Base-by-base conservation (phyloP, 1,140 invertebrate species). In the Venturia canescens region DNA sequence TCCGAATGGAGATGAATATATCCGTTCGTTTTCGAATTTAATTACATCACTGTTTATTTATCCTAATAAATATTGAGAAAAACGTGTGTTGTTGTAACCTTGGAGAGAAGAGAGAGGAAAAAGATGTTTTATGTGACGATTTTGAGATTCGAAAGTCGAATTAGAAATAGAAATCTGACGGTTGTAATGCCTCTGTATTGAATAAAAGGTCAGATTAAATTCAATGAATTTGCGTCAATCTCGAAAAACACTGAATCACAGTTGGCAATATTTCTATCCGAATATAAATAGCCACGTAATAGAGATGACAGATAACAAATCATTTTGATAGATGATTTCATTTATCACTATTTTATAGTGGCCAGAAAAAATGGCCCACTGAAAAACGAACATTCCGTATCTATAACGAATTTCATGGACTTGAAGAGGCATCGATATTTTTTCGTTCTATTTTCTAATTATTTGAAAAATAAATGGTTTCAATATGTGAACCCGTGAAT, bases 181-280 rank as follows among this genome's bases (percentile, higher is more conserved):
- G 29, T 21, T 3, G 18, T 34, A 29, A 16, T 29, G 29, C 3
- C 29, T 31, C 2, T 29, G 15, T 1, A 69, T 31, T 69, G 67
- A 15, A 15, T 4, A 15, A 69, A 69, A 69, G 67, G 67, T 69
- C 67, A 34, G 18, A 69, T 69, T 34, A 38, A 69, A 69, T 3
- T 16, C n/a, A 53, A 53, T 53, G 67, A 34, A 18, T n/a, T 38
- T 13, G n/a, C 27, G 4, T 29, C 16, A 18, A 29, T 69, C 29
- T 16, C 9, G n/a, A 69, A 5, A 18, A 15, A 27, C 29, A n/a
- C 26, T 11, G 29, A 34, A 69, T 16, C 31, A 26, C n/a, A 69
- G 67, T 53, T 53, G 50, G 11, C 50, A 18, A 53, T 53, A 53
- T 53, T n/a, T 53, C 11, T 53, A 21, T 69, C 7, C 67, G 67